A percentile compares a stretch with the other conserved stretches of the same genome.
These are phyloP conservation scores for Mus spicilegus DNA, from an alignment of 2,113 vertebrate genomes.

Conservation along the genomic window DNA sequence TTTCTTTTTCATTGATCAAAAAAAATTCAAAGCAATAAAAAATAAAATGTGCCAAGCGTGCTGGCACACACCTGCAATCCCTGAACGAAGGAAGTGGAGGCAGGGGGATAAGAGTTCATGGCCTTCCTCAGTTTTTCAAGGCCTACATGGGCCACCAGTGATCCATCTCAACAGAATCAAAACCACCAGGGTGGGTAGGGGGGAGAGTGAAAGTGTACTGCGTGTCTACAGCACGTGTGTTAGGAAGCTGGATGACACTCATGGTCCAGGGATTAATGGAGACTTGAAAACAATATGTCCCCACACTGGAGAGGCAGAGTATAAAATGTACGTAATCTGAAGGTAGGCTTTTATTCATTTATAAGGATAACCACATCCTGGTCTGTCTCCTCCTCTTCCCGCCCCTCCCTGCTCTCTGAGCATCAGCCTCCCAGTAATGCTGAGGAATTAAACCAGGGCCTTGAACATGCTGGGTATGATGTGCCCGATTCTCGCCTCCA, in stretches of 20 bases:
- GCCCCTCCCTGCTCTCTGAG: neutral
- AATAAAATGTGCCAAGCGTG: neutral
- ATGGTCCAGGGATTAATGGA: neutral
- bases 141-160: neutral
- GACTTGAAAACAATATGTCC: no score
- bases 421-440: neutral
- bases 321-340: neutral
- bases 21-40: neutral
- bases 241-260: neutral
- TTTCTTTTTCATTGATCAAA: neutral
- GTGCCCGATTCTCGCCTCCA: no score
- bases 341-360: neutral
- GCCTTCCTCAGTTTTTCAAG: neutral
- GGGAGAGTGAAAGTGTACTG: neutral
- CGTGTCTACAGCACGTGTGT: neutral
- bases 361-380: neutral
- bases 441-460: neutral
- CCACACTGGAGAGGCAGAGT: neutral
- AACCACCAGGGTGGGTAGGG: no score
- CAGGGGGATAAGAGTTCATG: neutral
- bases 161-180: neutral
- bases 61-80: no score
- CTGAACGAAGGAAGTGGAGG: neutral
- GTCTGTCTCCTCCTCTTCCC: neutral
- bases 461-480: neutral